Conservation (phyloP, 2,797 vertebrate genomes). For the Distichodus sexfasciatus region DNA sequence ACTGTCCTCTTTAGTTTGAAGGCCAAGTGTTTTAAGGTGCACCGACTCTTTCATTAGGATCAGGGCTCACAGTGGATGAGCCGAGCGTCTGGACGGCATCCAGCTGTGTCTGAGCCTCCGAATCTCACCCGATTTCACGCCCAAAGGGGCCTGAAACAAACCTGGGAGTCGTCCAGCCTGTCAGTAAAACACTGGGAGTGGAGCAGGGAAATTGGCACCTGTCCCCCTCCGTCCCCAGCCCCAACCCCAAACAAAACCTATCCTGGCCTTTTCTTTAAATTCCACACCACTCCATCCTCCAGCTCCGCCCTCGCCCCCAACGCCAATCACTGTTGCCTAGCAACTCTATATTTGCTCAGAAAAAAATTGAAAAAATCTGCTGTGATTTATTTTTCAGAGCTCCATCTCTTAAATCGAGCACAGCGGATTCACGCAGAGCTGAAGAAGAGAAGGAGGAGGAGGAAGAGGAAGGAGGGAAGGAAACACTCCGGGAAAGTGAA, state of each 20-base stretch:
- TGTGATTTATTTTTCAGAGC: conserved; percentile 60
- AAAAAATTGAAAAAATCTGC: too few relatives aligned
- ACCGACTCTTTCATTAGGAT: too few relatives aligned
- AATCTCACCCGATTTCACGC: conserved; percentile 32
- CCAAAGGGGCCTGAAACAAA: conserved; percentile 2
- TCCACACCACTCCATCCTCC: conserved; percentile 49
- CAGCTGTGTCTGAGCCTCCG: background rate
- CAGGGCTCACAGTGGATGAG: too few relatives aligned
- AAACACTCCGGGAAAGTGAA: background rate
- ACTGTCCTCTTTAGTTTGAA: too few relatives aligned
- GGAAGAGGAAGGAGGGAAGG: background rate
- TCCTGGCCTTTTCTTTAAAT: conserved; percentile 39
- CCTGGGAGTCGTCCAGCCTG: background rate
- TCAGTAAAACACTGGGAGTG: conserved; percentile 15
- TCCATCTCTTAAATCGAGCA: conserved; percentile 19
- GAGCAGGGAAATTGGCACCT: conserved; percentile 33
- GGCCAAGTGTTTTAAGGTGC: too few relatives aligned
- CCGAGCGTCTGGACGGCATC: too few relatives aligned
- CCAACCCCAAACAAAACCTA: too few relatives aligned
- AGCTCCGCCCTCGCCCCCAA: conserved; percentile 54
- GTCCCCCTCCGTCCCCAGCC: too few relatives aligned
- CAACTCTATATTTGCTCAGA: conserved; percentile 72
- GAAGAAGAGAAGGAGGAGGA: background rate
- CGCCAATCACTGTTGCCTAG: conserved; percentile 73
- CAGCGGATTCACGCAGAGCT: conserved; percentile 32